These are phyloP conservation scores for Epinotia brunnichana DNA, from an alignment of 2,888 invertebrate genomes.

Conservation along the genomic window DNA sequence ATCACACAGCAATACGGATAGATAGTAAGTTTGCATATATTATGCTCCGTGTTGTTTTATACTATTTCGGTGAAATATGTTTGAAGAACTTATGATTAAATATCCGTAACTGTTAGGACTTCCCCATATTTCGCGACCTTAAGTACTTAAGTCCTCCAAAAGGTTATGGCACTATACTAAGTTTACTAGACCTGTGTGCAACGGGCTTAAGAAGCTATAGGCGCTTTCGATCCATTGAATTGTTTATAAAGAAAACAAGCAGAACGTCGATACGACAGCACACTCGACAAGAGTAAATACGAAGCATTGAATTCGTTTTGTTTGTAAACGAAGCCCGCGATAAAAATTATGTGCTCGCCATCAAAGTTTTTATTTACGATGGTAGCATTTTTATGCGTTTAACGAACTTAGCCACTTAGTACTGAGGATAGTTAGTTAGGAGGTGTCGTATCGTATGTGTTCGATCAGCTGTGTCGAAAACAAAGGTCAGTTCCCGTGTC, in stretches of 20 bases:
- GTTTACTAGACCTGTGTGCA: not conserved
- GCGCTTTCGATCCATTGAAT: conserved; percentile 31
- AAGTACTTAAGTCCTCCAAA: too few species aligned
- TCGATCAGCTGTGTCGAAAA: conserved; percentile 81
- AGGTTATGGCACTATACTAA: not conserved
- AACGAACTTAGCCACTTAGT: conserved; percentile 39
- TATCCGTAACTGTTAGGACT: too few species aligned
- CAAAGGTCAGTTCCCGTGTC: conserved; percentile 82
- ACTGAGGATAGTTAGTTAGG: conserved; percentile 1
- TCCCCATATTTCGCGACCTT: too few species aligned
- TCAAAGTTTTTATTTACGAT: conserved; percentile 43
- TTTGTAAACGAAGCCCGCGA: conserved; percentile 41
- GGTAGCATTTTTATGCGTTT: conserved; percentile 36
- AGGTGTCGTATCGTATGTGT: conserved; percentile 43
- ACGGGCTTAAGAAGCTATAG: not conserved
- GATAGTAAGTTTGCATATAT: not conserved
- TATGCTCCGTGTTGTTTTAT: not conserved
- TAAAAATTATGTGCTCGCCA: conserved; percentile 42
- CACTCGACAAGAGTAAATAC: conserved; percentile 39
- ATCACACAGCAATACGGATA: not conserved
- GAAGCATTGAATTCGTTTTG: conserved; percentile 41
- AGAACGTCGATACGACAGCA: conserved; percentile 27
- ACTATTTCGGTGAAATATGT: not conserved
- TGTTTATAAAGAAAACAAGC: conserved; percentile 42
- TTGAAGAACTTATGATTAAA: not conserved